Evolutionary conservation across 2,888 invertebrate genomes (phyloP), one percentile per base, ranked within the genome.

Genomic region (Neuroscelio doddi): DNA sequence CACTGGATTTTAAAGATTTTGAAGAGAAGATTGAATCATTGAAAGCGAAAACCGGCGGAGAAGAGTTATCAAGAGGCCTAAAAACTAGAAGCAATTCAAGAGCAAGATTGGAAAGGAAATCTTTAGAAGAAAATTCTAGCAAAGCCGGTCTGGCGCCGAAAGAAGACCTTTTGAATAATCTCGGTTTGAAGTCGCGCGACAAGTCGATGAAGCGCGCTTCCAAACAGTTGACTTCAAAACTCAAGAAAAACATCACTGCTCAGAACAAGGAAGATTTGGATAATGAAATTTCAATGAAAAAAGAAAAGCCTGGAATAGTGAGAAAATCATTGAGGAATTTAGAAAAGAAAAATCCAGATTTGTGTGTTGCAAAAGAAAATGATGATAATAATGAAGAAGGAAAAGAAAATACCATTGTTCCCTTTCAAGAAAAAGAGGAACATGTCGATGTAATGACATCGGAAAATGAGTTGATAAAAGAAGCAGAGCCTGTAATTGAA

Each of bases 281-380:
- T 38, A 12, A 17, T 12, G 8, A 30, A 16, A 14, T 21, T 12
- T 10, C 16, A 7, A 8, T 24, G 1, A 57, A 64, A 45, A 64
- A 64, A 10, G 72, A 71, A 12, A 70, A 62, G 7, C 3, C 16
- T 38, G n/a, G 57, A 51, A 21, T 29, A 0, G n/a, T 75, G 41
- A 75, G 76, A 42, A 80, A 79, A 39, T 81, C 78, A 0, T 63
- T 70, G 29, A 77, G 79, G 39, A 79, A 69, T 14, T 44, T 62
- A 0, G 76, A 77, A 0, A 80, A 68, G 47, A 76, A 69, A 17
- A 39, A 0, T 3, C 34, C 36, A 61, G 45, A 44, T 10, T 16
- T 7, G 15, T 10, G 1, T 10, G 27, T 4, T 9, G 12, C 4
- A 32, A 46, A 55, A 14, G 26, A 45, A 12, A 26, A 32, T 14